Conservation (phyloP, 2,888 invertebrate genomes). For the Cantharis lateralis region DNA sequence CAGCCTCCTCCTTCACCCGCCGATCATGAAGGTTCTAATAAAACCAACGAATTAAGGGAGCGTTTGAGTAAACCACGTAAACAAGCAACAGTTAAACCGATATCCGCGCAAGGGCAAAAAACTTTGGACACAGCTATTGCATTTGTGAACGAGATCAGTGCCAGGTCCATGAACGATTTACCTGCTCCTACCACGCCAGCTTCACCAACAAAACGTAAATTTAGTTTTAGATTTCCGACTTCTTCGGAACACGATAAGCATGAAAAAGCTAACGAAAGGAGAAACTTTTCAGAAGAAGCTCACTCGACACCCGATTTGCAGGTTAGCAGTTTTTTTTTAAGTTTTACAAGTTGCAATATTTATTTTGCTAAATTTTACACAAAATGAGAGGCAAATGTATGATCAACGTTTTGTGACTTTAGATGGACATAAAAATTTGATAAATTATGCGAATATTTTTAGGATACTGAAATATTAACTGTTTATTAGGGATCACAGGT, state of each 20-base stretch:
- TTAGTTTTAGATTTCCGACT: slow-evolving; percentile 75
- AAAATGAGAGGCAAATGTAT: background rate
- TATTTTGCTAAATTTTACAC: background rate
- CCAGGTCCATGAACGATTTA: slow-evolving; percentile 69
- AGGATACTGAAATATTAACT: background rate
- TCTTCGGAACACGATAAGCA: slow-evolving; percentile 50
- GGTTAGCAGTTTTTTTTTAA: slow-evolving; percentile 67
- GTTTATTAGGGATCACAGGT: background rate
- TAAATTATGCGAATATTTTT: background rate
- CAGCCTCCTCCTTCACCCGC: slow-evolving; percentile 42
- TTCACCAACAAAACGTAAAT: slow-evolving; percentile 75
- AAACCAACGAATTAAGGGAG: slow-evolving; percentile 71
- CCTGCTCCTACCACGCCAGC: slow-evolving; percentile 61
- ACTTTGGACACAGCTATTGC: slow-evolving; percentile 92
- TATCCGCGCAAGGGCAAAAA: slow-evolving; percentile 91
- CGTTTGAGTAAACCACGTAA: slow-evolving; percentile 54
- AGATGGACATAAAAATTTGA: background rate
- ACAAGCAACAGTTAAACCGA: slow-evolving; percentile 77
- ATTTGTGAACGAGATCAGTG: slow-evolving; percentile 89
- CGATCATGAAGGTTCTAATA: slow-evolving; percentile 63
- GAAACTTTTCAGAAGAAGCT: slow-evolving; percentile 90
- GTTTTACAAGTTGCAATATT: slow-evolving; percentile 21
- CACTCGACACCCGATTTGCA: slow-evolving; percentile 85
- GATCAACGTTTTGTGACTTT: background rate
- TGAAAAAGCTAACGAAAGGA: slow-evolving; percentile 68